Conservation (phyloP, 2,797 vertebrate genomes). For the Nannoperca australis region DNA sequence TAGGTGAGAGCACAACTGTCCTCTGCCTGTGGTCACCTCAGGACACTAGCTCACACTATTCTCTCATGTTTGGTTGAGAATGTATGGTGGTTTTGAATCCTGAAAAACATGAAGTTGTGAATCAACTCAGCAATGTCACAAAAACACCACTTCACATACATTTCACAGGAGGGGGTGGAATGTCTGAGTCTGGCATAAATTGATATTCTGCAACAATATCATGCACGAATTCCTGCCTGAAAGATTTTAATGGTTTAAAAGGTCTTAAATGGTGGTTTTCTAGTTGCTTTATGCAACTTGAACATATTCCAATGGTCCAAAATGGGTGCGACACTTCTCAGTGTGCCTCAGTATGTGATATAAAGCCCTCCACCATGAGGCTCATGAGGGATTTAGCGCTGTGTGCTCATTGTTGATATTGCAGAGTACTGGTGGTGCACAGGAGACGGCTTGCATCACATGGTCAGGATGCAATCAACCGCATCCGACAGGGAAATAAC, state of each 20-base stretch:
- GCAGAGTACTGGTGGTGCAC: background rate
- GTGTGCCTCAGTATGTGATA: background rate
- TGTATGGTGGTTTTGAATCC: background rate
- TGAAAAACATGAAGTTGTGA: background rate
- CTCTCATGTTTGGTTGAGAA: background rate
- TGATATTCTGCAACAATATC: background rate
- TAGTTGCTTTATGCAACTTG: background rate
- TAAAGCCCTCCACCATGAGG: background rate
- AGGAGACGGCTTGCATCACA: background rate
- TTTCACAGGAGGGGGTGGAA: background rate
- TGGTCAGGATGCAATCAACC: conserved; percentile 46
- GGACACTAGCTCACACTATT: background rate
- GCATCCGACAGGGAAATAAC: conserved; percentile 37
- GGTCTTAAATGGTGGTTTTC: background rate
- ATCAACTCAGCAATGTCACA: background rate
- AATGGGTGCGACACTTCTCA: background rate
- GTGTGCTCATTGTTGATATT: conserved; percentile 5
- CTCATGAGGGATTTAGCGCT: conserved; percentile 13
- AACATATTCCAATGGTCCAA: background rate
- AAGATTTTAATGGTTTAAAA: background rate
- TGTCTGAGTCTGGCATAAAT: background rate
- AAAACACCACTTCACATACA: background rate
- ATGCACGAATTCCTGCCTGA: background rate
- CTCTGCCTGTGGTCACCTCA: conserved; percentile 19
- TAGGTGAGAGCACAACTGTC: conserved; percentile 22